These are phyloP conservation scores for Orthosia cruda DNA, from an alignment of 2,888 invertebrate species.

Conservation along the genomic window DNA sequence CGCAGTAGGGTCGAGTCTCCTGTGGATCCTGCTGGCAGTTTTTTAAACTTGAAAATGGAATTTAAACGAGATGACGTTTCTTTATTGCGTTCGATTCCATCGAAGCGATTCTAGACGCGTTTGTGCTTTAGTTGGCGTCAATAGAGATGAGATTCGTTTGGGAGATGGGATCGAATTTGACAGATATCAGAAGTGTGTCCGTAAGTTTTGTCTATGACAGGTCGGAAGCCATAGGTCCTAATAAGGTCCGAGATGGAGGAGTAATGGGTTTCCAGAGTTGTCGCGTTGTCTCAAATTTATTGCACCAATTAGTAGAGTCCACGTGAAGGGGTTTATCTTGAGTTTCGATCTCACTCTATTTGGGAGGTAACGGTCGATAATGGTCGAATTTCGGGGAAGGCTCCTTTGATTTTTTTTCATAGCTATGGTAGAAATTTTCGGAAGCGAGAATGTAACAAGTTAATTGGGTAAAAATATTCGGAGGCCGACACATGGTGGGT, in stretches of 20 bases:
- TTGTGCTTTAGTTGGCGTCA: conserved; percentile 78
- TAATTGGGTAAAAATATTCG: conserved; percentile 89
- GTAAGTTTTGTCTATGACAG: conserved; percentile 78
- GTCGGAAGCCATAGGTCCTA: conserved; percentile 76
- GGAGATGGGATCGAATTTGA: conserved; percentile 74
- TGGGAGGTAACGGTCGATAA: conserved; percentile 91
- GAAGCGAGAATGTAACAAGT: conserved; percentile 91
- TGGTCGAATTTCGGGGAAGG: conserved; percentile 89
- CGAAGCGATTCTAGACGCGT: conserved; percentile 79
- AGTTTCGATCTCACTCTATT: conserved; percentile 88
- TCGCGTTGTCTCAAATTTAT: conserved; percentile 88
- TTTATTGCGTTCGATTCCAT: conserved; percentile 78
- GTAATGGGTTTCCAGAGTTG: conserved; percentile 82
- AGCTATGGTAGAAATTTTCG: conserved; percentile 84
- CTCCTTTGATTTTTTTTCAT: conserved; percentile 81
- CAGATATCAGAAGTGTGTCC: conserved; percentile 78
- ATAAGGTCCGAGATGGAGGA: conserved; percentile 80
- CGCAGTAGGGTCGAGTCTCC: conserved; percentile 79
- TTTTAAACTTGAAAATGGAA: conserved; percentile 85
- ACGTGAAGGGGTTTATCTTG: conserved; percentile 88
- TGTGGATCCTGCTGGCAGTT: conserved; percentile 67
- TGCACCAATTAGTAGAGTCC: conserved; percentile 90
- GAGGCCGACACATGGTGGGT: conserved; percentile 82
- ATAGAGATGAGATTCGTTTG: conserved; percentile 83
- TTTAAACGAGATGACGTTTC: conserved; percentile 89